A percentile compares a stretch with the other conserved stretches of the same genome.
Conservation (phyloP, 1,140 invertebrate genomes). For the Saccostrea cuccullata region DNA sequence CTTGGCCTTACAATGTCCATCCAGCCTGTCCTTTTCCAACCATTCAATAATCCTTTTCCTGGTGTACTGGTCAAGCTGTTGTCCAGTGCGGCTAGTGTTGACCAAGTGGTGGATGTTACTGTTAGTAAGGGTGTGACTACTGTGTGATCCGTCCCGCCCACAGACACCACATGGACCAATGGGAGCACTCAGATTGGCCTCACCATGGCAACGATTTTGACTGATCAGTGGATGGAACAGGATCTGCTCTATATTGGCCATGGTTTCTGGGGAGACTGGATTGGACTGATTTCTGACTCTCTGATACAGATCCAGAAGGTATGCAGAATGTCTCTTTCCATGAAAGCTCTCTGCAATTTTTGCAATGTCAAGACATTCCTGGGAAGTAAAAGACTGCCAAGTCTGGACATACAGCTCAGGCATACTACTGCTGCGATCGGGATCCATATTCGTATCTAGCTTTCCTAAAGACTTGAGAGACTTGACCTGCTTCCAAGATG, state of each 20-base stretch:
- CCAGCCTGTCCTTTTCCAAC: slow-evolving; percentile 61
- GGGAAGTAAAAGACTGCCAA: slow-evolving; percentile 63
- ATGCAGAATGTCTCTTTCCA: slow-evolving; percentile 71
- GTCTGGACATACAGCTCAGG: slow-evolving; percentile 68
- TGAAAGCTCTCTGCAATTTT: slow-evolving; percentile 71
- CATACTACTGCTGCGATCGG: slow-evolving; percentile 66
- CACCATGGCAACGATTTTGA: slow-evolving; percentile 39
- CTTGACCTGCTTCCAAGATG: slow-evolving; percentile 69
- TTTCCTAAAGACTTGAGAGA: slow-evolving; percentile 66
- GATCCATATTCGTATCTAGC: slow-evolving; percentile 53
- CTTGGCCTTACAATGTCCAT: slow-evolving; percentile 39
- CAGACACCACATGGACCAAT: slow-evolving; percentile 40
- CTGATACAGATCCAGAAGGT: slow-evolving; percentile 73
- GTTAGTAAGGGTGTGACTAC: slow-evolving; percentile 49
- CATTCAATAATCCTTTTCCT: slow-evolving; percentile 64
- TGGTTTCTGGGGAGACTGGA: slow-evolving; percentile 72
- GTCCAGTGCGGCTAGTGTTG: slow-evolving; percentile 38
- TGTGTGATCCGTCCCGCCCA: slow-evolving; percentile 48
- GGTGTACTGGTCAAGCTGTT: slow-evolving; percentile 53
- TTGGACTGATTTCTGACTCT: slow-evolving; percentile 68
- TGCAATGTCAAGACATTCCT: slow-evolving; percentile 56
- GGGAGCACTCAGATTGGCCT: slow-evolving; percentile 24
- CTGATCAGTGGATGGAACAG: slow-evolving; percentile 53
- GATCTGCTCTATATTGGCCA: slow-evolving; percentile 72
- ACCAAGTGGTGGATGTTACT: slow-evolving; percentile 39